Evolutionary conservation across 1,140 invertebrate genomes (phyloP), one percentile per base, ranked within the genome.

Genomic region (Drosophila mojavensis): DNA sequence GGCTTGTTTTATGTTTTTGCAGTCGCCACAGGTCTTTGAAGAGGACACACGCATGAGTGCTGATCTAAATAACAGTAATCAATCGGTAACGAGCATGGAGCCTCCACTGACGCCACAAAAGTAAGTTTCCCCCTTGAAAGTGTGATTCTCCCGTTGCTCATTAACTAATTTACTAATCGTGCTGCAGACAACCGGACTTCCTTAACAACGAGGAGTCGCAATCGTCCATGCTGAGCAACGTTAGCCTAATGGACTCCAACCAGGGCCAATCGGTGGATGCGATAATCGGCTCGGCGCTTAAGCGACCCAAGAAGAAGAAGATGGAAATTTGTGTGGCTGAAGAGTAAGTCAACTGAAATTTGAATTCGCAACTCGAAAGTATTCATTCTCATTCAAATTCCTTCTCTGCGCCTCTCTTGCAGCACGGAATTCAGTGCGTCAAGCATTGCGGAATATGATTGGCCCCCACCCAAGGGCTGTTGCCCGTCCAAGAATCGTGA

Each of bases 371-470:
- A 33, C 33, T 33, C 20, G 20, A 2, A 6, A 9, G 7, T 9
- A 10, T 9, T 9, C 7, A 33, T 33, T 9, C 6, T 33, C 6
- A n/a, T 45, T 17, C 26, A 47, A n/a, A 17, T 5, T 45, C 59
- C 43, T 7, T 59, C 30, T 30, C 28, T 30, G 28, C 1, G 28
- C 28, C 28, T 20, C 56, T 54, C n/a, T 71, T 53, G 9, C 73
- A 89, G 67, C 79, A 95, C 95, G 74, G 95, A 96, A 39, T 96
- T 97, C 83, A 96, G 95, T 10, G 96, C 97, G 11, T 96, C 97
- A 58, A 97, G 97, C 91, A 95, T 99, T 17, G 97, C 97, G 75
- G 98, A 99, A 92, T 99, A 99, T 91, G 96, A 96, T 80, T 99
- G 98, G 98, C 97, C 97, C 5, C 94, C 95, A 91, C 93, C 93